phyloP scores from a whole-genome alignment of 2,888 invertebrate species.

The Automeris io region DNA sequence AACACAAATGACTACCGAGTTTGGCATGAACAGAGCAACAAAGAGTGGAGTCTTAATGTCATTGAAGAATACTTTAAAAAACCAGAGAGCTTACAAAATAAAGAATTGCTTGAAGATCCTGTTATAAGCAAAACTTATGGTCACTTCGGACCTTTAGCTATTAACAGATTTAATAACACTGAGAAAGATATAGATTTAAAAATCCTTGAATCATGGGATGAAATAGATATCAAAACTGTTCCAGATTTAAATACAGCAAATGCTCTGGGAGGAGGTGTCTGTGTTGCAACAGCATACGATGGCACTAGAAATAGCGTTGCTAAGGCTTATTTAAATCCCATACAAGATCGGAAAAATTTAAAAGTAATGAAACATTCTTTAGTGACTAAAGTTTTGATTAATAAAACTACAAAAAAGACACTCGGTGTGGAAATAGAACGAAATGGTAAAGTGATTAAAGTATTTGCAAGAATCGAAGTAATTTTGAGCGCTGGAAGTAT shows the following conservation, averaged over 20 bases:
- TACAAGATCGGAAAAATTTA: constrained; percentile 19
- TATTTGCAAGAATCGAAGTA: constrained; percentile 30
- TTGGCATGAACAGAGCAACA: constrained; percentile 73
- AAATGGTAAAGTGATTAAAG: constrained; percentile 4
- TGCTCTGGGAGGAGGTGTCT: constrained; percentile 63
- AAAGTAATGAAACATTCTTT: constrained; percentile 11
- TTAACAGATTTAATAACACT: constrained; percentile 62
- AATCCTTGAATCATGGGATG: constrained; percentile 49
- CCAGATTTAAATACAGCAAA: constrained; percentile 54
- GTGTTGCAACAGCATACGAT: constrained; percentile 56
- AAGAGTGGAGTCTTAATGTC: constrained; percentile 73
- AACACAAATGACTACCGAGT: constrained; percentile 61
- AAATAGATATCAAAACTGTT: constrained; percentile 53
- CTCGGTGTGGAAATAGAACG: constrained; percentile 17
- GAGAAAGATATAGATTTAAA: constrained; percentile 34
- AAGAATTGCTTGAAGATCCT: constrained; percentile 22
- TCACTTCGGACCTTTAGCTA: constrained; percentile 52
- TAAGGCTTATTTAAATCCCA: constrained; percentile 65
- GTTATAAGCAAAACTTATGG: constrained; percentile 42
- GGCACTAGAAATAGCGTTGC: constrained; percentile 75
- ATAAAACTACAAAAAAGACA: constrained; percentile 4
- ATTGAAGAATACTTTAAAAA: constrained; percentile 67
- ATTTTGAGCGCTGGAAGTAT: constrained; percentile 65
- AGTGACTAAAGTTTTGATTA: constrained; percentile 17
- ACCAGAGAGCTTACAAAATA: constrained; percentile 57